phyloP scores from a whole-genome alignment of 1,140 invertebrate genomes.

The Atta cephalotes region DNA sequence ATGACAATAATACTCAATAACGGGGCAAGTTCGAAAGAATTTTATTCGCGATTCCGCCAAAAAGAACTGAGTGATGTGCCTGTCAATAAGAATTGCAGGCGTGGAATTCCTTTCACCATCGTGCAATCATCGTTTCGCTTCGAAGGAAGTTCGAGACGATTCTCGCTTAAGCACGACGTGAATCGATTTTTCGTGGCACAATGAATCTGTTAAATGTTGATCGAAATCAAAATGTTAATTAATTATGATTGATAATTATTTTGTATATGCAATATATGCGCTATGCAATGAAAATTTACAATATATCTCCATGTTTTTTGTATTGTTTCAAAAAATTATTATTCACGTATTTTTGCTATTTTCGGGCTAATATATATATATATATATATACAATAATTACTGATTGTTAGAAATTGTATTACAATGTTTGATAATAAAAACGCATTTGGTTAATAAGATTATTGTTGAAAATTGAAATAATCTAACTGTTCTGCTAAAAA shows the following conservation, averaged over 20 bases:
- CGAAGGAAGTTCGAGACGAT: constrained; percentile 13
- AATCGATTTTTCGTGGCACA: background rate
- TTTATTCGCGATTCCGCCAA: constrained; percentile 31
- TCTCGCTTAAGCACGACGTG: background rate
- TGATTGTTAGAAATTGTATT: background rate
- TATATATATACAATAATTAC: background rate
- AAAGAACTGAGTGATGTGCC: constrained; percentile 42
- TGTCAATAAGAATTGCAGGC: constrained; percentile 39
- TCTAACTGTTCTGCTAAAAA: background rate
- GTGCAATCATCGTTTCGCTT: constrained; percentile 33
- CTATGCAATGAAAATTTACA: background rate
- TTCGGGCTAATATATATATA: background rate
- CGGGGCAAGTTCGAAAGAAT: constrained; percentile 37
- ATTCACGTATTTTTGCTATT: background rate
- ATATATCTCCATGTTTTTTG: background rate
- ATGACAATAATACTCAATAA: constrained; percentile 62
- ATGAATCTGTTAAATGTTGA: constrained; percentile 11
- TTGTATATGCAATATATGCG: background rate
- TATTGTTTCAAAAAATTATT: background rate
- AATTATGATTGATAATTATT: constrained; percentile 15
- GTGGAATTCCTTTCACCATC: constrained; percentile 50
- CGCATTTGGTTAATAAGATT: background rate
- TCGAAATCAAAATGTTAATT: constrained; percentile 2
- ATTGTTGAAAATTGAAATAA: background rate
- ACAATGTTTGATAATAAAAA: background rate